Conservation (phyloP, 2,797 vertebrate species). For the Pyrocephalus nanus region DNA sequence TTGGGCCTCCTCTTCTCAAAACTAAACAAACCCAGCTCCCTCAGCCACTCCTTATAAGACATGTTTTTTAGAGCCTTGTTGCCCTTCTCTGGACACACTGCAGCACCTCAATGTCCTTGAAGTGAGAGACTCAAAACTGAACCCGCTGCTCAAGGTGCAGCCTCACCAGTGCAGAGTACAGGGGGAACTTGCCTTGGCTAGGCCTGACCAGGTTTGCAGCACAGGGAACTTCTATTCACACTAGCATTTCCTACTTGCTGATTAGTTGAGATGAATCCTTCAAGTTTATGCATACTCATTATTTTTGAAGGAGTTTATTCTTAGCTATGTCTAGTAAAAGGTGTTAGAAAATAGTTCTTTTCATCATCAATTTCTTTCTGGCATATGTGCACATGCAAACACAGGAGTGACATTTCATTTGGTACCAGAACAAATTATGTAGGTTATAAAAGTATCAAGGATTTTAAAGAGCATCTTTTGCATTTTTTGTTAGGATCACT, state of each 20-base stretch:
- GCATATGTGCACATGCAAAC: not conserved
- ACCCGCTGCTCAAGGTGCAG: fast-evolving
- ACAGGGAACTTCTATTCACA: not conserved
- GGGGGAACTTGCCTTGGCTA: not conserved
- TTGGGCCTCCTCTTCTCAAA: not conserved
- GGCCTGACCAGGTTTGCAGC: not conserved
- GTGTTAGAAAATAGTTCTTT: not conserved
- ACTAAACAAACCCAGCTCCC: not conserved
- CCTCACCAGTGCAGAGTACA: not conserved
- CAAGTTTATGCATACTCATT: not conserved
- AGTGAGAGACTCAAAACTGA: not conserved
- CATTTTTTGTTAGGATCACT: not conserved
- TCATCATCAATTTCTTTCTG: not conserved
- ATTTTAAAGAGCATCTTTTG: not conserved
- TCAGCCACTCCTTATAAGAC: not conserved
- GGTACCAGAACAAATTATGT: not conserved
- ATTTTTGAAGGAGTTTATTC: not conserved
- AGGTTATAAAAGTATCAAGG: not conserved
- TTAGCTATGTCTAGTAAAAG: not conserved
- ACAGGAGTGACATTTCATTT: not conserved
- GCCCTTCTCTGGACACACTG: not conserved
- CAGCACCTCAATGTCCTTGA: not conserved
- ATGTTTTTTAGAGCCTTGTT: not conserved
- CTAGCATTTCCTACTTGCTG: not conserved
- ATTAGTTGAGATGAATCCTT: not conserved